Evolutionary conservation across 2,113 vertebrate genomes (phyloP).

Genomic region (Prionailurus bengalensis): DNA sequence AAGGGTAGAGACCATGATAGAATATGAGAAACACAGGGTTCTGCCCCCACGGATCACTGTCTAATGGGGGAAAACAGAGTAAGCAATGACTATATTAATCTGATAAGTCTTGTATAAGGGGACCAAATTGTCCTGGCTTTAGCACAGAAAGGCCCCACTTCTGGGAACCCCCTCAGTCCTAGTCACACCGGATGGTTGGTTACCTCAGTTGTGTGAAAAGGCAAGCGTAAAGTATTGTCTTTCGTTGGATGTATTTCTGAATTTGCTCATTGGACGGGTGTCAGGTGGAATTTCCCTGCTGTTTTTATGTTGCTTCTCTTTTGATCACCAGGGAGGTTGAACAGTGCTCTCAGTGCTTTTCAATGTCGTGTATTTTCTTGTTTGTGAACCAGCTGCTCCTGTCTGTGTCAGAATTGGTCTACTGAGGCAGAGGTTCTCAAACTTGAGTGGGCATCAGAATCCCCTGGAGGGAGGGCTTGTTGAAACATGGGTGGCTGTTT

Average conservation of each 20-base stretch:
- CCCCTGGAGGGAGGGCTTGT: neutral
- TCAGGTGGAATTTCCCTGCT: neutral
- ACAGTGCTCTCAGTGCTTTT: neutral
- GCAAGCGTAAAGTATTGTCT: neutral
- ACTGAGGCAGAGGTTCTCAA: neutral
- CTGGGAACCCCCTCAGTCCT: neutral
- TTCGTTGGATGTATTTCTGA: neutral
- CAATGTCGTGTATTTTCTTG: neutral
- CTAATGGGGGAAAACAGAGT: neutral
- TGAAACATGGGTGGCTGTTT: neutral
- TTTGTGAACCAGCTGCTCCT: neutral
- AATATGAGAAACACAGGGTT: neutral
- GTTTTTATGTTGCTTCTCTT: neutral
- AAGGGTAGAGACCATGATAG: neutral
- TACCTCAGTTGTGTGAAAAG: neutral
- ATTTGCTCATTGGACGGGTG: neutral
- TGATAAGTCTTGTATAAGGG: neutral
- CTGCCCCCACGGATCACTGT: too few species aligned
- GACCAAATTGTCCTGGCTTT: neutral
- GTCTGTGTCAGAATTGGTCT: neutral
- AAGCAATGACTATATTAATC: neutral
- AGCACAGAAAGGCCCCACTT: neutral
- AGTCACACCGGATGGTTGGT: neutral
- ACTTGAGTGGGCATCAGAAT: neutral
- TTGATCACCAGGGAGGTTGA: neutral